Conservation (phyloP, 2,888 invertebrate genomes). For the Pocota personata region DNA sequence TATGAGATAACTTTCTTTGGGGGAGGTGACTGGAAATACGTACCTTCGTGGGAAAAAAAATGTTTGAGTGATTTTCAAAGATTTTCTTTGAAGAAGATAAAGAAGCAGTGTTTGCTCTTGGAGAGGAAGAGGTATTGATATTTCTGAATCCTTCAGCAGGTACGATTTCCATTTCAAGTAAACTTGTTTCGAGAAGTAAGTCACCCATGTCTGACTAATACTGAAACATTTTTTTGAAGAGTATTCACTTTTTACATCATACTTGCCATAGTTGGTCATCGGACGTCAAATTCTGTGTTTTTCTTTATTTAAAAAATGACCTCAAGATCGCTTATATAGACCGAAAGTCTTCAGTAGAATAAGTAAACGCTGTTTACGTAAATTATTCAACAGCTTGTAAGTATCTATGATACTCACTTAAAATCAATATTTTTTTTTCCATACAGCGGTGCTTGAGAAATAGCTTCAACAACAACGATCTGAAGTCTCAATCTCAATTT, state of each 20-base stretch:
- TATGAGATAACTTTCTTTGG: conserved; percentile 16
- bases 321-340: not conserved
- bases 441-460: not conserved
- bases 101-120: too few species aligned
- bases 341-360: conserved; percentile 12
- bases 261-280: not conserved
- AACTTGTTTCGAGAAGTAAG: too few species aligned
- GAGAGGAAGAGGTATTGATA: too few species aligned
- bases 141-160: too few species aligned
- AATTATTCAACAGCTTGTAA: conserved; percentile 4
- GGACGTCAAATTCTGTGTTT: not conserved
- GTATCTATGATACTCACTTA: not conserved
- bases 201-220: not conserved
- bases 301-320: not conserved
- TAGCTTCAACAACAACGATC: not conserved
- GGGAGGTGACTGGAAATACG: conserved; percentile 28
- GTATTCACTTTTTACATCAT: not conserved
- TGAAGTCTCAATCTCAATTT: not conserved
- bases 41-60: not conserved
- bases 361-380: not conserved
- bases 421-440: conserved; percentile 34
- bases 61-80: not conserved
- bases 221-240: not conserved
- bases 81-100: not conserved
- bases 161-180: too few species aligned